phyloP scores from a whole-genome alignment of 2,888 invertebrate species.

The Sialis fuliginosa region DNA sequence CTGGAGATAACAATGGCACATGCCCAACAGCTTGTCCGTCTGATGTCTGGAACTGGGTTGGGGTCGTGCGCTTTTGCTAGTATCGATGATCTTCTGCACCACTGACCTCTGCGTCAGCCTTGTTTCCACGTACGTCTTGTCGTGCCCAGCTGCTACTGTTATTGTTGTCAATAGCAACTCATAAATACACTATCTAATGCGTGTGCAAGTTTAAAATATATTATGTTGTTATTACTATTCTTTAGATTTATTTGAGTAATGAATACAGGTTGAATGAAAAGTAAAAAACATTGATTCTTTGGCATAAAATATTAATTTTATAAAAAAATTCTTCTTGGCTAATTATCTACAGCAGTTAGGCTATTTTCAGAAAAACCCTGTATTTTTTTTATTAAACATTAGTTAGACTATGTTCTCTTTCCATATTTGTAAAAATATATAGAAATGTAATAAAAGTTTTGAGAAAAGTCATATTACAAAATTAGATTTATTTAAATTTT shows the following conservation, averaged over 20 bases:
- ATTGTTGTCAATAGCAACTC: slow-evolving; percentile 1
- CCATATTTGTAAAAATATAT: too few species aligned
- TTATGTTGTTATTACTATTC: neutral
- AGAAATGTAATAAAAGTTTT: too few species aligned
- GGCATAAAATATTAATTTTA: too few species aligned
- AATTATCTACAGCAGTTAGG: too few species aligned
- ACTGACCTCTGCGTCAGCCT: slow-evolving; percentile 31
- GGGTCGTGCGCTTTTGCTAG: slow-evolving; percentile 93
- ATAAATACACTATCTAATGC: neutral
- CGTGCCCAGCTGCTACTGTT: slow-evolving; percentile 4
- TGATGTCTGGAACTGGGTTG: slow-evolving; percentile 78
- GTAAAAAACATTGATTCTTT: too few species aligned
- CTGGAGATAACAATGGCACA: slow-evolving; percentile 86
- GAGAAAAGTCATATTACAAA: too few species aligned
- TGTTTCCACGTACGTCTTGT: neutral
- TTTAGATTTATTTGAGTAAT: neutral
- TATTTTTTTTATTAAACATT: too few species aligned
- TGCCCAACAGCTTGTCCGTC: slow-evolving; percentile 69
- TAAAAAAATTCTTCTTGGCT: too few species aligned
- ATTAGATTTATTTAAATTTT: too few species aligned
- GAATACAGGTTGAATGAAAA: too few species aligned
- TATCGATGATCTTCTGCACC: slow-evolving; percentile 63
- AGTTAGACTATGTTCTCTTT: too few species aligned
- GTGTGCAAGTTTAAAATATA: neutral
- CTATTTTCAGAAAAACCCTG: too few species aligned